A percentile compares a stretch with the other conserved stretches of the same genome.
These are phyloP conservation scores for Calyptomena viridis DNA, from an alignment of 2,113 vertebrate species.

Conservation along the genomic window DNA sequence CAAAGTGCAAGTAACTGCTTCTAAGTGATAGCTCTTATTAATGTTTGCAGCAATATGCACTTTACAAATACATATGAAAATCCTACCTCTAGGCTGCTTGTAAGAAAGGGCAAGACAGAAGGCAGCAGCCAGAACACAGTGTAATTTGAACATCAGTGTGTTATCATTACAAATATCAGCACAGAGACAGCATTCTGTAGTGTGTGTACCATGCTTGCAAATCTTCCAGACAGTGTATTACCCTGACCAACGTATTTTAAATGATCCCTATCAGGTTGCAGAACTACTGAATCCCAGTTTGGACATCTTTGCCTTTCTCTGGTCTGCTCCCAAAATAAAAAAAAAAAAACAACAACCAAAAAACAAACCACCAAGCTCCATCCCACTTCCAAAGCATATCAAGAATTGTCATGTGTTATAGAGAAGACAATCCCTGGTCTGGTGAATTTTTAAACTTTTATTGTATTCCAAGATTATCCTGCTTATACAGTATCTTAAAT, in stretches of 20 bases:
- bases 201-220: background rate
- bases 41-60: slow-evolving; percentile 49
- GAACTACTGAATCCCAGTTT: background rate
- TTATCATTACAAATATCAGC: slow-evolving; percentile 50
- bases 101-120: slow-evolving; percentile 14
- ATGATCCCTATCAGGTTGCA: background rate
- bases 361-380: background rate
- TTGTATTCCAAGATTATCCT: background rate
- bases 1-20: slow-evolving; percentile 73
- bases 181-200: slow-evolving; percentile 14
- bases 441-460: background rate
- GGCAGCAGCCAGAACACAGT: slow-evolving; percentile 14
- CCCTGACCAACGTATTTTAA: background rate
- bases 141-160: slow-evolving; percentile 30
- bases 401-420: background rate
- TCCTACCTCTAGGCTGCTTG: background rate
- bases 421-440: background rate
- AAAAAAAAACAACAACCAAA: too few species aligned
- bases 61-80: background rate
- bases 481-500: background rate
- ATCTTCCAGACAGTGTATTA: background rate
- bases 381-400: background rate
- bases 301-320: background rate
- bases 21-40: slow-evolving; percentile 69
- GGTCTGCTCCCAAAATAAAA: background rate